Percentiles rank a stretch among this genome's conserved stretches.
phyloP scores from a whole-genome alignment of 2,797 vertebrate genomes.

The Emydoidea blandingii region DNA sequence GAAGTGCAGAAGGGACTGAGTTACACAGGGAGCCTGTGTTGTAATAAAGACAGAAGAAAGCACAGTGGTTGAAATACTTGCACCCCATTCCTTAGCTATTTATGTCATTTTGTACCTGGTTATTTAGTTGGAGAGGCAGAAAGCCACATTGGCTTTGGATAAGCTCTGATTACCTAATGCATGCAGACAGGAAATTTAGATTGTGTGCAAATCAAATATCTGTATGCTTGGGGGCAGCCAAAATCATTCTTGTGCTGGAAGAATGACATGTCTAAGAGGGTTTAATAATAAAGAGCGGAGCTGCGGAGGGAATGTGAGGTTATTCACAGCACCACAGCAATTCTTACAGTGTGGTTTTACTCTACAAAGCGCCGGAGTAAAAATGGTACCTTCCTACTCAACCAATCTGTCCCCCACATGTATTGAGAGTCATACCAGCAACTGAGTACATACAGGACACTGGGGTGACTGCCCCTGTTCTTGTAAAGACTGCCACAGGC shows the following conservation, averaged over 20 bases:
- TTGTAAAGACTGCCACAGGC: background rate
- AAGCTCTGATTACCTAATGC: background rate
- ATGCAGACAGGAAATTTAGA: background rate
- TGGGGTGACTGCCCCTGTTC: background rate
- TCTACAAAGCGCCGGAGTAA: background rate
- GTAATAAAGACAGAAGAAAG: fast-evolving
- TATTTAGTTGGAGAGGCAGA: background rate
- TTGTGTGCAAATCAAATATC: background rate
- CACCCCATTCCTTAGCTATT: background rate
- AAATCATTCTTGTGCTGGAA: background rate
- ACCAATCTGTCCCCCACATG: fast-evolving
- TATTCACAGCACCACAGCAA: background rate
- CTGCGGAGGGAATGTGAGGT: background rate
- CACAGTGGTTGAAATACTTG: fast-evolving
- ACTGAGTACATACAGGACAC: background rate
- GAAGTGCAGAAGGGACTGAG: background rate
- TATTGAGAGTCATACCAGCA: fast-evolving
- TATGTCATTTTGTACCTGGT: fast-evolving
- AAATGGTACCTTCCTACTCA: background rate
- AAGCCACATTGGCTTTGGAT: background rate
- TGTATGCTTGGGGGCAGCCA: background rate
- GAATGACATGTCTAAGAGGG: background rate
- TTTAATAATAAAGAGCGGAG: background rate
- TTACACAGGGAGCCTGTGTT: background rate
- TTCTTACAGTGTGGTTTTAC: background rate